Evolutionary conservation across 2,888 invertebrate species (phyloP).

Genomic region (Nomada ferruginata): DNA sequence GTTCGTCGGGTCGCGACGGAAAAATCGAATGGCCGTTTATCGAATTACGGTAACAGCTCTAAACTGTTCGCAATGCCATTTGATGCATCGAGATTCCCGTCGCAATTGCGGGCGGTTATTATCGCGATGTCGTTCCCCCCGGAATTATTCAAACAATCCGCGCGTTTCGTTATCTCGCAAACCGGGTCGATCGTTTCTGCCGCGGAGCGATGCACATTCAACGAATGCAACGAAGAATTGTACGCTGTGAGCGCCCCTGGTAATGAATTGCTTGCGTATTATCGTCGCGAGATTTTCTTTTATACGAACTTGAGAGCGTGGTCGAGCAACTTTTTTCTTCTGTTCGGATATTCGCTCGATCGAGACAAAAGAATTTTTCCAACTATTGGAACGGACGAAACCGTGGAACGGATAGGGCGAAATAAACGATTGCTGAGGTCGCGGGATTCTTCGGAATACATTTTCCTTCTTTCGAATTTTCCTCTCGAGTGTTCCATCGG

Average conservation of each 20-base stretch:
- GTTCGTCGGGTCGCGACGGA: neutral
- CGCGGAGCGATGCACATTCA: neutral
- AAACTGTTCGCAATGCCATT: conserved; percentile 30
- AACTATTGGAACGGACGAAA: conserved; percentile 18
- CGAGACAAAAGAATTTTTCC: conserved; percentile 39
- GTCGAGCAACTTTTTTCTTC: conserved; percentile 48
- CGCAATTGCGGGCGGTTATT: conserved; percentile 24
- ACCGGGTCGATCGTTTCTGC: neutral
- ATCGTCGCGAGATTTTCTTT: neutral
- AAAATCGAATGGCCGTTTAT: conserved; percentile 27
- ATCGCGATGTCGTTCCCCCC: conserved; percentile 19
- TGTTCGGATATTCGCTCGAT: conserved; percentile 66
- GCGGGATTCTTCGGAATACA: conserved; percentile 57
- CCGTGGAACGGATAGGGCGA: conserved; percentile 62
- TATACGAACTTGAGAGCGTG: neutral
- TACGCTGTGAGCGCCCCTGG: too few relatives aligned
- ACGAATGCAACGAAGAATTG: neutral
- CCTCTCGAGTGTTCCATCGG: neutral
- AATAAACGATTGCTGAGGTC: conserved; percentile 49
- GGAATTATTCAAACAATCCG: conserved; percentile 24
- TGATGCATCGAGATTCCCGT: conserved; percentile 30
- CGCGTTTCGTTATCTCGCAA: neutral
- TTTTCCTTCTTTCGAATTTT: neutral
- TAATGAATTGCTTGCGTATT: neutral
- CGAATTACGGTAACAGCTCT: conserved; percentile 33